Base-by-base conservation (phyloP, 2,797 vertebrate species). In the Heterohyrax brucei region DNA sequence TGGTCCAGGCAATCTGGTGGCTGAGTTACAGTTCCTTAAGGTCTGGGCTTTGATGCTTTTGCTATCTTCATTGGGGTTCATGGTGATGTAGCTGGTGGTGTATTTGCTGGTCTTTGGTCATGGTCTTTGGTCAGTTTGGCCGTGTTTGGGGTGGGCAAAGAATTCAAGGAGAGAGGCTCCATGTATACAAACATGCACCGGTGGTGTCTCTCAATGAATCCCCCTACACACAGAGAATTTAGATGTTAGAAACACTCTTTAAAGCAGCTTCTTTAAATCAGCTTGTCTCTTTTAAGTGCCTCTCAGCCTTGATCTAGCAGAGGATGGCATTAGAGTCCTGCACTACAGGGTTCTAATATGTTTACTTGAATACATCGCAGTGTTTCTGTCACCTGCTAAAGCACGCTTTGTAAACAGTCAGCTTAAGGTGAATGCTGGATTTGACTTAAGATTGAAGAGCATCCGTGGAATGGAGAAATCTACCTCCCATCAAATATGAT, bases 371-470 rank as follows among this genome's bases (percentile, higher is more conserved):
- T 94, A 46, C 0, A 48, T 50, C 48, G 46, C 13, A 84, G 26
- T 5, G 30, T 62, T 39, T 39, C 39, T 39, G 3, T 56, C 28
- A 68, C 48, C n/a, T 70, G 30, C 72, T 87, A 0, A 72, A 62
- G n/a, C 10, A 14, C 90, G 66, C 30, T 95, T 96, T 94, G 61
- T 93, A 24, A 21, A 76, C 61, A 80, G 26, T 84, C 84, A 53
- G 44, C 8, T 0, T 50, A 28, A 10, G 7, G 12, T 93, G 89
- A 30, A n/a, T 78, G 66, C 95, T 94, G 92, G 70, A 59, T 94
- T 96, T 95, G 77, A 82, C 28, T 94, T 96, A 81, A 87, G 94
- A 93, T 87, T 94, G 73, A 93, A 68, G 87, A 87, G 70, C 46
- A 82, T 85, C 46, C 30, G 87, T 92, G 53, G 26, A 82, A 93